phyloP scores from a whole-genome alignment of 2,797 vertebrate genomes.

The Characodon lateralis region DNA sequence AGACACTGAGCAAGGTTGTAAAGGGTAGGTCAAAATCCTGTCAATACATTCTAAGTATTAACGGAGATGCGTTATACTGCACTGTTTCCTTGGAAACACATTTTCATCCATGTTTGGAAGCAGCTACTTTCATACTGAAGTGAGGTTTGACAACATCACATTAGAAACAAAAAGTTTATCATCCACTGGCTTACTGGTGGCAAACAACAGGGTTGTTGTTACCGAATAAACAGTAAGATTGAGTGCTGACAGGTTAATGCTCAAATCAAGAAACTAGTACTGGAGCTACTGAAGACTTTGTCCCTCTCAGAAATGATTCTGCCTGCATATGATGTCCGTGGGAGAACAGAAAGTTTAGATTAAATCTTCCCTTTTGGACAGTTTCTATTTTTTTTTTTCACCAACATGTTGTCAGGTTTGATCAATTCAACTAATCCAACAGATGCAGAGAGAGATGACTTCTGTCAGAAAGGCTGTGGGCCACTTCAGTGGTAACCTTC shows the following conservation, averaged over 20 bases:
- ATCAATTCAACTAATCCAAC: constrained; percentile 30
- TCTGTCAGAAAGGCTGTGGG: too few relatives aligned
- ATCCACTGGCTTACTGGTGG: too few relatives aligned
- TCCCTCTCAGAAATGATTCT: background rate
- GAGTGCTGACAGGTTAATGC: constrained; percentile 19
- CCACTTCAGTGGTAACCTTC: too few relatives aligned
- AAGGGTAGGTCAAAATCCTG: constrained; percentile 27
- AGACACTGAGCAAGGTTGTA: constrained; percentile 3
- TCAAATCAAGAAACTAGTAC: background rate
- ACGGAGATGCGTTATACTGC: background rate
- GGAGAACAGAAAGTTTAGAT: constrained; percentile 41
- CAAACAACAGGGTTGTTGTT: background rate
- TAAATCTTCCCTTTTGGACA: constrained; percentile 31
- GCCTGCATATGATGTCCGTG: constrained; percentile 24
- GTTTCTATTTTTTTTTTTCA: constrained; percentile 44
- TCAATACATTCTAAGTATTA: constrained; percentile 9
- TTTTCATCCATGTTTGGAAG: constrained; percentile 8
- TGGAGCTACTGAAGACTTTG: background rate
- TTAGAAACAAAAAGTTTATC: constrained; percentile 5
- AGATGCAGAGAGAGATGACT: background rate
- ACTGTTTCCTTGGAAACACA: constrained; percentile 39
- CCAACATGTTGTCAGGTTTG: constrained; percentile 22
- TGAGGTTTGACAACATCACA: background rate
- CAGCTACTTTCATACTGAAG: constrained; percentile 12
- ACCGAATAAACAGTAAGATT: background rate